phyloP scores from a whole-genome alignment of 2,888 invertebrate genomes.

The Drosophila bunnanda region DNA sequence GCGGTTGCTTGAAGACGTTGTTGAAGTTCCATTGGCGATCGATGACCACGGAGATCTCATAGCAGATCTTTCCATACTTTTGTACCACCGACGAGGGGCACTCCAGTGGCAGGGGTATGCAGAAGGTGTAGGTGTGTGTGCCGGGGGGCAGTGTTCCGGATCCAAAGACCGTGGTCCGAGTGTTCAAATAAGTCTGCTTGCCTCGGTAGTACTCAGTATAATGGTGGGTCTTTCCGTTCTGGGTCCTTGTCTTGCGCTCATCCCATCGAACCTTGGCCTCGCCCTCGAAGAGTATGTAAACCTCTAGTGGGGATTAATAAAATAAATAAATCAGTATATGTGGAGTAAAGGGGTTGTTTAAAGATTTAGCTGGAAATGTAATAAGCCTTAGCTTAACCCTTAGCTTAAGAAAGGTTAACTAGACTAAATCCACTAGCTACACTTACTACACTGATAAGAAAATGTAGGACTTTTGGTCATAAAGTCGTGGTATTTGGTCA shows the following conservation, averaged over 20 bases:
- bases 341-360: too few relatives aligned
- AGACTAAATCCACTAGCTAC: too few relatives aligned
- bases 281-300: conserved; percentile 66
- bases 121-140: conserved; percentile 89
- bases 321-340: not conserved
- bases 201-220: conserved; percentile 55
- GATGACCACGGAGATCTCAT: conserved; percentile 90
- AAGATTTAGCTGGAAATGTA: not conserved
- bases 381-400: too few relatives aligned
- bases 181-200: conserved; percentile 56
- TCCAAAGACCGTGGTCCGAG: conserved; percentile 50
- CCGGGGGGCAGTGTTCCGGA: conserved; percentile 59
- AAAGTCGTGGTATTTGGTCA: too few relatives aligned
- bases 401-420: too few relatives aligned
- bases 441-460: too few relatives aligned
- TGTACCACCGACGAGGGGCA: conserved; percentile 91
- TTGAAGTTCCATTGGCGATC: conserved; percentile 92
- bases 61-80: conserved; percentile 89
- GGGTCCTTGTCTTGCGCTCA: conserved; percentile 36
- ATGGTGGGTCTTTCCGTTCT: conserved; percentile 44
- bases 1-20: conserved; percentile 81
- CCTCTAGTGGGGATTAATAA: conserved; percentile 30
- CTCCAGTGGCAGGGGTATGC: conserved; percentile 86
- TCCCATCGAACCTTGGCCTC: conserved; percentile 72
- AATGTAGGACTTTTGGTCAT: too few relatives aligned